A percentile compares a stretch with the other conserved stretches of the same genome.
phyloP scores from a whole-genome alignment of 2,888 invertebrate species.

The Psylliodes chrysocephalus region DNA sequence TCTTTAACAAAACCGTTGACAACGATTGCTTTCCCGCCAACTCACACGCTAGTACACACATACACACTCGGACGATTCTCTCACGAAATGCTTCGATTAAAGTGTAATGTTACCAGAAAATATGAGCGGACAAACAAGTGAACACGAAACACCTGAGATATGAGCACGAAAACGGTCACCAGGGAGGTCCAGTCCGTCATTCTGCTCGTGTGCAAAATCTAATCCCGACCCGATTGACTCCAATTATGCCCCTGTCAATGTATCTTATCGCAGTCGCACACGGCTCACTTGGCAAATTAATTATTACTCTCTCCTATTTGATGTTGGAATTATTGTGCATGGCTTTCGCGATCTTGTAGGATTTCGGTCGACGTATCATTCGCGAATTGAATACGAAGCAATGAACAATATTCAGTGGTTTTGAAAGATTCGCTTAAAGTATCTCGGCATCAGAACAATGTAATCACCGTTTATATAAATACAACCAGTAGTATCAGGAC shows the following conservation, averaged over 20 bases:
- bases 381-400: not conserved
- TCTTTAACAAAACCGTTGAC: no score
- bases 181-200: constrained; percentile 52
- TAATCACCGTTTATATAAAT: no score
- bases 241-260: constrained; percentile 46
- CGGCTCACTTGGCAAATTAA: constrained; percentile 41
- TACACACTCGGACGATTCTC: not conserved
- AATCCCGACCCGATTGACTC: constrained; percentile 39
- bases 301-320: constrained; percentile 37
- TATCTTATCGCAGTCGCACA: constrained; percentile 40
- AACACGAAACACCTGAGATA: constrained; percentile 49
- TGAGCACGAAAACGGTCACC: constrained; percentile 48
- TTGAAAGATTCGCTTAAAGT: no score
- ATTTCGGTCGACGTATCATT: not conserved
- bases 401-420: no score
- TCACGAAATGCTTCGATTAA: not conserved
- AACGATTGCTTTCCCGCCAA: not conserved
- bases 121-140: constrained; percentile 45
- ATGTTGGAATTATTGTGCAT: constrained; percentile 23
- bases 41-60: no score
- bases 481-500: no score
- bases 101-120: constrained; percentile 43
- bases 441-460: no score
- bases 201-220: constrained; percentile 37
- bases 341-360: constrained; percentile 10